phyloP scores from a whole-genome alignment of 2,113 vertebrate species.

The Scytalopus superciliaris region DNA sequence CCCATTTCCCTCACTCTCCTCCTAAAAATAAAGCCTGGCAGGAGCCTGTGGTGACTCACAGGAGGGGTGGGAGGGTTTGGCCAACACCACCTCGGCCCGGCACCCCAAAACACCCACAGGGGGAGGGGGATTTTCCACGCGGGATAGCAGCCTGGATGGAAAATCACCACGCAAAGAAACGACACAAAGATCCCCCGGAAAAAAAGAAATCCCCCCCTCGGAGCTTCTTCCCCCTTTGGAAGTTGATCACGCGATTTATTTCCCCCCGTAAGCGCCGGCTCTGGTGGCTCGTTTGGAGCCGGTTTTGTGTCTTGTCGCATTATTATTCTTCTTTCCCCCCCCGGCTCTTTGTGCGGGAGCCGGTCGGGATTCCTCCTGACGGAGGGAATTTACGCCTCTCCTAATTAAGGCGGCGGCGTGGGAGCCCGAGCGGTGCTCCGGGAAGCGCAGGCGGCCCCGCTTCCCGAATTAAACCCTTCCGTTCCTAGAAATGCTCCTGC shows the following conservation, averaged over 20 bases:
- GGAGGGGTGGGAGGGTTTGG: neutral
- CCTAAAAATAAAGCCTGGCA: neutral
- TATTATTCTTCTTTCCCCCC: neutral
- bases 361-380: neutral
- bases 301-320: accelerated
- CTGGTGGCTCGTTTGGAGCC: neutral
- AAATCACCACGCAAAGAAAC: neutral
- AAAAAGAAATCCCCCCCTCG: no score
- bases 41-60: neutral
- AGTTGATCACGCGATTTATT: neutral
- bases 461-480: neutral
- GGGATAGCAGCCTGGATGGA: neutral
- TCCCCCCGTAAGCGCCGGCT: neutral
- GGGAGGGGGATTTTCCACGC: accelerated
- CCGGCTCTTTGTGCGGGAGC: no score
- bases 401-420: neutral
- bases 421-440: accelerated
- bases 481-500: neutral
- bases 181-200: no score
- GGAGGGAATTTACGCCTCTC: neutral
- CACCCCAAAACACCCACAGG: neutral
- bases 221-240: neutral
- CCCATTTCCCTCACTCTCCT: neutral
- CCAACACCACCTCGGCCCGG: neutral
- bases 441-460: neutral